Evolutionary conservation across 2,888 invertebrate species (phyloP), one percentile per base, ranked within the genome.

Genomic region (Boloria selene): DNA sequence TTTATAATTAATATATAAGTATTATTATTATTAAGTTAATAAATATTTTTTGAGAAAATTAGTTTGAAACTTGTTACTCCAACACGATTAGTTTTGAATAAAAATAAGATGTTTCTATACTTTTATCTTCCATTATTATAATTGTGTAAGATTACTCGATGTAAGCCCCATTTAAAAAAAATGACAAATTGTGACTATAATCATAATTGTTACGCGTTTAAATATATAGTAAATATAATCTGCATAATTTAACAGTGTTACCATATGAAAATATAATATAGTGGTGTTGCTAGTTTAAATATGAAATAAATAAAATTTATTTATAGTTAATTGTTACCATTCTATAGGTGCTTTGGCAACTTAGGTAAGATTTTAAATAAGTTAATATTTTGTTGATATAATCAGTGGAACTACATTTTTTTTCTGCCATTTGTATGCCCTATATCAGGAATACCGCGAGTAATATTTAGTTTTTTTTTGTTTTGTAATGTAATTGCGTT

Each of bases 311-410:
- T 60, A 42, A 56, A 60, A 67, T 26, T 45, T 70, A 64, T 68
- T 64, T 64, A 68, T 61, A 53, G 49, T 60, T 61, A 68, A 64
- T 52, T 67, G 73, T 73, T 73, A 73, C 73, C 73, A 73, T 70
- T 61, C 51, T 50, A 59, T 68, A 72, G 59, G 55, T 67, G 65
- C 64, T 58, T 69, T 45, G 59, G 61, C 55, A 59, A 63, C 54
- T 59, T 69, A 49, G 51, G 54, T 17, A 60, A 45, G 31, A 26
- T 45, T 18, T 13, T 16, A 42, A 14, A 56, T 47, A 45, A 26
- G 26, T 13, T 16, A 49, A 31, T 17, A 17, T 59, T 49, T 59
- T 16, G 26, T 17, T 14, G 14, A 49, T 49, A 17, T 31, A 38
- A 49, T 49, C 49, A 17, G 17, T 49, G 26, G 7, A 49, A 7